phyloP scores from a whole-genome alignment of 2,113 vertebrate species.

The Mirounga angustirostris region DNA sequence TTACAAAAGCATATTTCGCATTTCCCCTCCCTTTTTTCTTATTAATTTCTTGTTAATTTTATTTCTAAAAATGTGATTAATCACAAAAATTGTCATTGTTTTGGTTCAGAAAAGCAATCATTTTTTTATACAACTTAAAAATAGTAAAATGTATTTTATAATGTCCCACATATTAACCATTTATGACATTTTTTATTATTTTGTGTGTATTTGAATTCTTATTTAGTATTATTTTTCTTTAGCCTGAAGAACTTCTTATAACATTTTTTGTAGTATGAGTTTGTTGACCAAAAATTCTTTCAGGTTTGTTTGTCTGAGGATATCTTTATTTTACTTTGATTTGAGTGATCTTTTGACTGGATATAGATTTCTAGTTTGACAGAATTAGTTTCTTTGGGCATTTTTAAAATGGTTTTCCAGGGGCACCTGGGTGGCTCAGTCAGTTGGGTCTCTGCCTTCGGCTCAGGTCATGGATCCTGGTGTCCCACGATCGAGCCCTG shows the following conservation, averaged over 20 bases:
- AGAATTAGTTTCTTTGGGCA: background rate
- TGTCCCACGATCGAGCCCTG: no score
- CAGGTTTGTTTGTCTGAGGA: background rate
- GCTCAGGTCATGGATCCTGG: no score
- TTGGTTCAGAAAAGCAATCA: background rate
- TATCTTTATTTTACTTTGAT: background rate
- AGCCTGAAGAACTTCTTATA: background rate
- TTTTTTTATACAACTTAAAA: background rate
- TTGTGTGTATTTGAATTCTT: background rate
- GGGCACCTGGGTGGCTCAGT: no score
- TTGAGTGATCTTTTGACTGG: background rate
- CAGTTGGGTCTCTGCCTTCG: no score
- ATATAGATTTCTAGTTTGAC: constrained; percentile 1
- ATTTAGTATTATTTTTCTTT: background rate
- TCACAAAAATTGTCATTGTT: background rate
- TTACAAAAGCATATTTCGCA: background rate
- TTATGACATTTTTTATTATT: background rate
- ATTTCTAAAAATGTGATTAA: background rate
- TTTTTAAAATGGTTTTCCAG: background rate
- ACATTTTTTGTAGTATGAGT: background rate
- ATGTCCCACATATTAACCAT: background rate
- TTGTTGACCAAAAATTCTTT: background rate
- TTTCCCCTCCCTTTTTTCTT: background rate
- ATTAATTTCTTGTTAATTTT: background rate
- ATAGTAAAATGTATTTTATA: background rate